Evolutionary conservation across 92 coral and sea anemone species (phyloP), one percentile per base, ranked within the genome.

Genomic region (Scolanthus callimorphus): DNA sequence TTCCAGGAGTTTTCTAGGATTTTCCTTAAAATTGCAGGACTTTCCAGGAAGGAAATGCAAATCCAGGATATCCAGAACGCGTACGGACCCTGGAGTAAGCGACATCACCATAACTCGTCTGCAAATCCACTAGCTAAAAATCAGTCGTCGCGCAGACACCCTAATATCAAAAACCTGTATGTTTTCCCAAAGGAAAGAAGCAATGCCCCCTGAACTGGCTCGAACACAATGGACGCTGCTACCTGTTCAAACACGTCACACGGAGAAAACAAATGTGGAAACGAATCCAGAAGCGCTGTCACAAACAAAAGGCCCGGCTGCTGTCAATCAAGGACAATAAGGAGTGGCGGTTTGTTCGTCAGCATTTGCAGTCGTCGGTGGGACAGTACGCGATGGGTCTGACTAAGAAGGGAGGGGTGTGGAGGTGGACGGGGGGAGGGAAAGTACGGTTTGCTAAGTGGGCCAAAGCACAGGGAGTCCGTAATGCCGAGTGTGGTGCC

Each of bases 341-440:
- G 3, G 73, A 67, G 27, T 67, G 73, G 73, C 28, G 43, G 20
- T 67, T 67, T 28, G 55, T 67, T 12, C 49, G 51, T 28, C 30
- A 58, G 38, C 73, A 55, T 62, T 55, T 67, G 25, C 39, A 39
- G 56, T 30, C 44, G 20, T 25, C 53, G 20, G 73, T 67, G 0
- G 13, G 41, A 17, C n/a, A 17, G 29, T 67, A 67, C 27, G 63
- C 55, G 25, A 67, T 67, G 23, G 73, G 73, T 11, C 46, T 67
- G 25, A 31, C 22, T 12, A 38, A 67, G 31, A 39, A 3, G 12
- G 3, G 17, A 27, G 73, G 73, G 11, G 27, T 20, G 4, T 67
- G 73, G 73, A 53, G 43, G 29, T 67, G 73, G 73, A 31, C 62
- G 19, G 31, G 23, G 20, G 73, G 73, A n/a, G 23, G 62, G 39